phyloP scores from a whole-genome alignment of 2,797 vertebrate genomes.

The Enoplosus armatus region DNA sequence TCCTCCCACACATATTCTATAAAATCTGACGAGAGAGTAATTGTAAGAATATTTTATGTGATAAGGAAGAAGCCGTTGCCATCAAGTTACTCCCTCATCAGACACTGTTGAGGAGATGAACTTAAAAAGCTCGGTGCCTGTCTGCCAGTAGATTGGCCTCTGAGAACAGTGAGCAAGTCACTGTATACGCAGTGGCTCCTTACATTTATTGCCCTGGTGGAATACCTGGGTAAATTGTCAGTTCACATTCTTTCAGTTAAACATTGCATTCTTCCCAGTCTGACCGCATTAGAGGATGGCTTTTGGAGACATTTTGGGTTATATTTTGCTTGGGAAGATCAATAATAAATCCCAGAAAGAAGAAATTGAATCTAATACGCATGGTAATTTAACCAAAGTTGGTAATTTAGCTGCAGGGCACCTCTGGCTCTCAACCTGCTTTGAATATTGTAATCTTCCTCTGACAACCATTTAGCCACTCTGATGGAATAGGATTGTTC shows the following conservation, averaged over 20 bases:
- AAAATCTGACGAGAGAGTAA: constrained; percentile 50
- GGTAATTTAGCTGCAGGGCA: constrained; percentile 50
- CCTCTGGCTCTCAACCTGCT: constrained; percentile 34
- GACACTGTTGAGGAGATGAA: constrained; percentile 21
- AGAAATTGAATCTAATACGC: constrained; percentile 52
- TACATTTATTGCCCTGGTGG: constrained; percentile 29
- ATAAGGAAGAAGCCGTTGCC: constrained; percentile 16
- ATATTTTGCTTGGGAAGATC: constrained; percentile 46
- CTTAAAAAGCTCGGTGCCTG: constrained; percentile 3
- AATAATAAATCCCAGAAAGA: constrained; percentile 59
- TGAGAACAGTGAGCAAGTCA: constrained; percentile 27
- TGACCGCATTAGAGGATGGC: not conserved
- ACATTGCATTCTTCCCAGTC: constrained; percentile 11
- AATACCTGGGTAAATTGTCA: constrained; percentile 40
- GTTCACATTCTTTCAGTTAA: constrained; percentile 48
- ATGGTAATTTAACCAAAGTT: constrained; percentile 61
- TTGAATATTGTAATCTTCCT: constrained; percentile 56
- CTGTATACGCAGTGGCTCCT: constrained; percentile 17
- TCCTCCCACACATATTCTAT: constrained; percentile 21
- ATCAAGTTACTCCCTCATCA: constrained; percentile 18
- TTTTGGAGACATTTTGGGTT: constrained; percentile 41
- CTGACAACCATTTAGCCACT: constrained; percentile 42
- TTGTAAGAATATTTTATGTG: constrained; percentile 32
- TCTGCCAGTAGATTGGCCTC: constrained; percentile 20
- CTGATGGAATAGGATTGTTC: constrained; percentile 30